phyloP scores from a whole-genome alignment of 2,888 invertebrate genomes.

The Drosophila rellima region DNA sequence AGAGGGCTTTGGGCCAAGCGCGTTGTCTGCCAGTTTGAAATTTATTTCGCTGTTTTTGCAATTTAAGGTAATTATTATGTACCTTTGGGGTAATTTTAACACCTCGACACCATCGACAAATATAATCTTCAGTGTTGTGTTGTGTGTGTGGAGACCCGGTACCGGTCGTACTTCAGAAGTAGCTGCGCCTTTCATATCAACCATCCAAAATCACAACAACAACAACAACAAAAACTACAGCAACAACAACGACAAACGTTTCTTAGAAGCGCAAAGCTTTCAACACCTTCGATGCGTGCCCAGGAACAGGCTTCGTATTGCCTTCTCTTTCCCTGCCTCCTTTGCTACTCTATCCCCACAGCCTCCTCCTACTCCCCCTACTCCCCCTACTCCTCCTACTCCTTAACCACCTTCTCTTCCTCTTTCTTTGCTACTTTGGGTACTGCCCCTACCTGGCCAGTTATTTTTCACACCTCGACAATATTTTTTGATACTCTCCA shows the following conservation, averaged over 20 bases:
- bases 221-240: slow-evolving; percentile 55
- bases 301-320: slow-evolving; percentile 55
- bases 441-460: slow-evolving; percentile 58
- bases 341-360: not conserved
- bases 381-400: not conserved
- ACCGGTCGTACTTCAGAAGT: slow-evolving; percentile 58
- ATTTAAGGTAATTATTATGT: slow-evolving; percentile 86
- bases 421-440: slow-evolving; percentile 20
- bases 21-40: slow-evolving; percentile 70
- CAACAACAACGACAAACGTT: slow-evolving; percentile 72
- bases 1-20: slow-evolving; percentile 45
- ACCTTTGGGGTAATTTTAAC: slow-evolving; percentile 86
- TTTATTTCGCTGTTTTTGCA: slow-evolving; percentile 85
- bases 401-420: not conserved
- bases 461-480: slow-evolving; percentile 85
- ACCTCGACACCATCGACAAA: slow-evolving; percentile 85
- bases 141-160: slow-evolving; percentile 13
- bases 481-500: slow-evolving; percentile 53
- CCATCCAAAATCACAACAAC: slow-evolving; percentile 74
- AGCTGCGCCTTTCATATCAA: slow-evolving; percentile 67
- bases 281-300: slow-evolving; percentile 81
- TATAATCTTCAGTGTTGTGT: slow-evolving; percentile 69
- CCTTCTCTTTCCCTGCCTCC: not conserved
- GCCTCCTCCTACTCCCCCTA: not conserved
- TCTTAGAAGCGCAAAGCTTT: slow-evolving; percentile 83